Percentiles rank a stretch among this genome's conserved stretches.
phyloP scores from a whole-genome alignment of 2,113 vertebrate species.

The Todiramphus chloris region DNA sequence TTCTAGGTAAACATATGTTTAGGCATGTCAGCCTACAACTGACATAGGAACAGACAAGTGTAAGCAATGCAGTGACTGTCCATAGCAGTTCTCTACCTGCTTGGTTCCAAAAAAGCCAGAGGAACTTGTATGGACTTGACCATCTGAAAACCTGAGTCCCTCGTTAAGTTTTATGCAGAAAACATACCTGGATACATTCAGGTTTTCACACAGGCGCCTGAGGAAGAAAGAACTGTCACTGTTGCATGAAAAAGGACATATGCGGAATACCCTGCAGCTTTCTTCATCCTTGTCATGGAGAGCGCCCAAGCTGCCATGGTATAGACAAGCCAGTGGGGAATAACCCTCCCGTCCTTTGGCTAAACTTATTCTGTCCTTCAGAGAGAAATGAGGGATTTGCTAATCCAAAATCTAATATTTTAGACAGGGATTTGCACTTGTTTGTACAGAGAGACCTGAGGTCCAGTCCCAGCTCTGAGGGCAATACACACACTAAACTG shows the following conservation, averaged over 20 bases:
- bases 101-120: background rate
- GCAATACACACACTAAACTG: background rate
- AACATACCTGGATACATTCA: background rate
- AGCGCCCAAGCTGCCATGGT: fast-evolving
- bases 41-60: background rate
- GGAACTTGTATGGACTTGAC: background rate
- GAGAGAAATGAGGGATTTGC: background rate
- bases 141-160: background rate
- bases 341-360: background rate
- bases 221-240: background rate
- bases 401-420: background rate
- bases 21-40: background rate
- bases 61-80: background rate
- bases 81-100: background rate
- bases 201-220: background rate
- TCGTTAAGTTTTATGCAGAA: background rate
- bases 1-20: background rate
- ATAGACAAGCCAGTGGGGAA: fast-evolving
- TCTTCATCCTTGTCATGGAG: background rate
- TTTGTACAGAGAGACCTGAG: background rate
- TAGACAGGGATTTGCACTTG: background rate
- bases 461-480: background rate
- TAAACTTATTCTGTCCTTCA: background rate
- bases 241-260: background rate
- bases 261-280: background rate